phyloP scores from a whole-genome alignment of 2,797 vertebrate genomes.

The Anisognathus igniventris region DNA sequence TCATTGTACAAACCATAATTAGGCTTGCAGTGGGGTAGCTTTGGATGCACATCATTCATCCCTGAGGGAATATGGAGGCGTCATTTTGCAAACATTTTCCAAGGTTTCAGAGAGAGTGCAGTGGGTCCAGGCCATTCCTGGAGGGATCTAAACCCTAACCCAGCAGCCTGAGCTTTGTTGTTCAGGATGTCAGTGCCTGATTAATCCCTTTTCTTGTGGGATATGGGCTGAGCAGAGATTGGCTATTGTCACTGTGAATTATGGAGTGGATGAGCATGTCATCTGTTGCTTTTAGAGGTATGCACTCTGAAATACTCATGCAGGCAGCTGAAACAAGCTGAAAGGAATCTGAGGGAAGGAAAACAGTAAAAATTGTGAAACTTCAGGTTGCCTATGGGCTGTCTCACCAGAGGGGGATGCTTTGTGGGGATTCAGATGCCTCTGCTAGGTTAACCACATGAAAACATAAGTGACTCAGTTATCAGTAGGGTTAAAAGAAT shows the following conservation, averaged over 20 bases:
- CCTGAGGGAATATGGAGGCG: background rate
- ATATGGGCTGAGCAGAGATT: conserved; percentile 31
- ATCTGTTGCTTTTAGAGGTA: conserved; percentile 37
- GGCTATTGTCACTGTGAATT: conserved; percentile 17
- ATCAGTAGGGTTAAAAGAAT: background rate
- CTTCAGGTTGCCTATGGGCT: background rate
- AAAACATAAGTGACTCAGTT: background rate
- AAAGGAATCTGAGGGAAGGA: background rate
- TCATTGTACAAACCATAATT: background rate
- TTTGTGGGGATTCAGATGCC: background rate
- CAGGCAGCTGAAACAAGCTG: background rate
- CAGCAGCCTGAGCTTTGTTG: conserved; percentile 19
- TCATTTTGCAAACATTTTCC: background rate
- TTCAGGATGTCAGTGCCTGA: background rate
- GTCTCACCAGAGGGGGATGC: background rate
- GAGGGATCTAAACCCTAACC: background rate
- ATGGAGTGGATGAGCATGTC: conserved; percentile 2
- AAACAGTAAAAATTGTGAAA: background rate
- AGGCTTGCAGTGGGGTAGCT: background rate
- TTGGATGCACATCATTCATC: background rate
- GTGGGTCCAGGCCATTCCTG: background rate
- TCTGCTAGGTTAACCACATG: background rate
- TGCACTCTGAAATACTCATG: background rate
- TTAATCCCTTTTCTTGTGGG: conserved; percentile 38
- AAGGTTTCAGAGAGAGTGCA: background rate